Conservation (phyloP, 2,113 vertebrate genomes). For the Hipposideros armiger region DNA sequence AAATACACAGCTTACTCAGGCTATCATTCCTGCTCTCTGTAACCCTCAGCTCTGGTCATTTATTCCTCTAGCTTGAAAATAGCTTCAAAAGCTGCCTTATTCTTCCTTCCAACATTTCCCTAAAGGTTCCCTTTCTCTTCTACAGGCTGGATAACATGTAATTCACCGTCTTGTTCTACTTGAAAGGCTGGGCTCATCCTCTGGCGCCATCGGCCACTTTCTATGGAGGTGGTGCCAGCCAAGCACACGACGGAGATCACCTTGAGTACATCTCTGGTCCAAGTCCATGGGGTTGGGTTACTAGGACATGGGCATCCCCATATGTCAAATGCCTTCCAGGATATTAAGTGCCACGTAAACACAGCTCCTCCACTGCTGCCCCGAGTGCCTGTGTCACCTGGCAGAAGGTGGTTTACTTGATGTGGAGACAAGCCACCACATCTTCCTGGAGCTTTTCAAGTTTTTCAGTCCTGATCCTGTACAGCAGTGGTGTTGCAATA, state of each 20-base stretch:
- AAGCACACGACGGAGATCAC: not conserved
- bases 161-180: not conserved
- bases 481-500: not conserved
- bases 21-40: not conserved
- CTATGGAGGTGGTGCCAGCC: not conserved
- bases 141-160: not conserved
- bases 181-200: not conserved
- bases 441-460: slow-evolving; percentile 33
- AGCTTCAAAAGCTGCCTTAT: not conserved
- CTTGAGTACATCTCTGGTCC: not conserved
- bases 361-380: not conserved
- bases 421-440: not conserved
- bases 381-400: not conserved
- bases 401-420: slow-evolving; percentile 40
- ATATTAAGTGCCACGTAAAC: slow-evolving; percentile 63
- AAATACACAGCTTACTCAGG: not conserved
- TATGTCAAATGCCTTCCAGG: not conserved
- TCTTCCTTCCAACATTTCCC: slow-evolving; percentile 2
- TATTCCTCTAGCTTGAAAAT: not conserved
- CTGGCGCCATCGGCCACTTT: not conserved
- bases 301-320: slow-evolving; percentile 3
- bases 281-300: slow-evolving; percentile 47
- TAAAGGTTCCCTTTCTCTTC: not conserved
- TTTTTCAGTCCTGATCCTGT: not conserved
- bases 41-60: not conserved